A percentile compares a stretch with the other conserved stretches of the same genome.
Evolutionary conservation across 2,113 vertebrate genomes (phyloP).

Genomic region (Aleadryas rufinucha): DNA sequence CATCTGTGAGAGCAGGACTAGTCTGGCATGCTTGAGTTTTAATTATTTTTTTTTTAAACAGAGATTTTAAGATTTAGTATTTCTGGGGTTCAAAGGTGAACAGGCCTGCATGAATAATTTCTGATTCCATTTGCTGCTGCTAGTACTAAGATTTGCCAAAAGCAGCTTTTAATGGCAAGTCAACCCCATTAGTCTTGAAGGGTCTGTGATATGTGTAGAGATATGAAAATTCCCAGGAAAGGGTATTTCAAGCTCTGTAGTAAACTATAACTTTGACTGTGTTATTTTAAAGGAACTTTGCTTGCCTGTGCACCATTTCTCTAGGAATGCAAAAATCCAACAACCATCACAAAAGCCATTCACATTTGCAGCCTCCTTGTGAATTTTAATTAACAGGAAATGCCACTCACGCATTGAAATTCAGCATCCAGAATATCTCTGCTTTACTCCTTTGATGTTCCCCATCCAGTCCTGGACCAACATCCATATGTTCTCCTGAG

Average conservation of each 20-base stretch:
- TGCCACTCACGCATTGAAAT: conserved; percentile 33
- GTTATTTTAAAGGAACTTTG: not conserved
- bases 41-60: not conserved
- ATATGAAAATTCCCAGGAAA: not conserved
- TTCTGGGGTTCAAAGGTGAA: not conserved
- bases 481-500: conserved; percentile 7
- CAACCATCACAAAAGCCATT: conserved; percentile 29
- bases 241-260: not conserved
- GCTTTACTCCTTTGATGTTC: conserved; percentile 45
- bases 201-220: not conserved
- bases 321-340: conserved; percentile 18
- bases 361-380: conserved; percentile 35
- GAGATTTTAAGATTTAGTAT: not conserved
- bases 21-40: not conserved
- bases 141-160: not conserved
- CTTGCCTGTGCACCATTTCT: not conserved
- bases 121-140: not conserved
- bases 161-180: not conserved
- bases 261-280: not conserved
- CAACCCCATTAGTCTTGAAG: not conserved
- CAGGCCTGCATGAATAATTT: not conserved
- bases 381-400: conserved; percentile 65
- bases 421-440: conserved; percentile 10
- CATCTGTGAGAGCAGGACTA: not conserved
- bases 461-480: not conserved